Evolutionary conservation across 2,113 vertebrate genomes (phyloP), one percentile per base, ranked within the genome.

Genomic region (Notechis scutatus): DNA sequence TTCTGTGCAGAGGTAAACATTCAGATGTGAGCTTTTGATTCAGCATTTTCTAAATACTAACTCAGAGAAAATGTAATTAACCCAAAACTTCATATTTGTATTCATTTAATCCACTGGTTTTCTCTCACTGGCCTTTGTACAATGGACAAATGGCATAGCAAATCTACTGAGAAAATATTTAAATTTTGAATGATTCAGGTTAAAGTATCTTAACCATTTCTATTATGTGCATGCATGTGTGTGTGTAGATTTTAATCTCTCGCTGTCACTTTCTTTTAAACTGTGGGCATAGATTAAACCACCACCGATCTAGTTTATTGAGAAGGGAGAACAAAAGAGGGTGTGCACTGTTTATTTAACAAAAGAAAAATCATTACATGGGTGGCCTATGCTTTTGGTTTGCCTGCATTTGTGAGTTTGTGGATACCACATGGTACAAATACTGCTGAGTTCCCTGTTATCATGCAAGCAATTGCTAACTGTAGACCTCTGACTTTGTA

Each of bases 401-500:
- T 95, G 94, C 94, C 87, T 92, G 64, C 88, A 87, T 97, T 94
- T 96, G 92, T 95, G 93, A 92, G 95, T 87, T 91, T 96, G 95
- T 95, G 94, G 95, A 95, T 95, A 56, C 92, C 0, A 8, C 47
- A 91, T n/a, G 93, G 93, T 95, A 95, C 94, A 92, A 98, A 97
- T 96, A 97, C 96, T 95, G 94, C 95, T 89, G 97, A 97, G 97
- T 96, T 96, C 97, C 97, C 97, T 97, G 98, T 98, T 98, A 98
- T 97, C 97, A 98, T 97, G 97, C 97, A 97, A 98, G 98, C 97
- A 97, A 98, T 98, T 98, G 98, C 98, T 98, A 97, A 98, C 97
- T 97, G 96, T 96, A 96, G 97, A 98, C 98, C 98, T 98, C 97
- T 98, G 98, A 98, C 98, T 98, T 98, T 98, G 98, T 98, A 98